Conservation (phyloP, 1,140 invertebrate genomes). For the Elysia chlorotica region DNA sequence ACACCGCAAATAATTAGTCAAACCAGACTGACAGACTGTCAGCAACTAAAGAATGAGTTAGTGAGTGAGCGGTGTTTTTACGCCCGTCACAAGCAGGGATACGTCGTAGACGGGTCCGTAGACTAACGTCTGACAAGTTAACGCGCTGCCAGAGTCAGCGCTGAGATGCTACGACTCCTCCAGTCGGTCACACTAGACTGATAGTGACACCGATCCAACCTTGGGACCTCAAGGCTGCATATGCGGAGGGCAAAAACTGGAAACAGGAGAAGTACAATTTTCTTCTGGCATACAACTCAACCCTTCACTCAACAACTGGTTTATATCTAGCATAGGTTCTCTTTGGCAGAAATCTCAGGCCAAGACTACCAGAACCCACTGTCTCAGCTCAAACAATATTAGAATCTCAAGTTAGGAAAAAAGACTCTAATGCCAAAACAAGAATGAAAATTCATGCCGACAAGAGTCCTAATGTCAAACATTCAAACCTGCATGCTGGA, state of each 20-base stretch:
- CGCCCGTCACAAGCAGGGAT: no score
- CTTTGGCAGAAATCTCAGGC: constrained; percentile 21
- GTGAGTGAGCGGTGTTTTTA: no score
- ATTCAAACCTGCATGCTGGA: constrained; percentile 8
- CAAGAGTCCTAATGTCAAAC: constrained; percentile 6
- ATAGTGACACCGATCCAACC: no score
- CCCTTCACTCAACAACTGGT: constrained; percentile 31
- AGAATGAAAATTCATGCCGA: constrained; percentile 18
- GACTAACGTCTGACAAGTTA: no score
- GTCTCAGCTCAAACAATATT: not conserved
- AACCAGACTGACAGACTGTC: no score
- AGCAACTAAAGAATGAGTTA: no score
- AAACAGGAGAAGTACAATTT: constrained; percentile 36
- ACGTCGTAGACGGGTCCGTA: no score
- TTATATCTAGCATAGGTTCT: constrained; percentile 25
- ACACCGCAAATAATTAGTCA: no score
- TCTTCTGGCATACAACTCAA: constrained; percentile 31
- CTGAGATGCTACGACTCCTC: no score
- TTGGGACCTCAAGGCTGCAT: constrained; percentile 27
- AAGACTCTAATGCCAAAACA: not conserved
- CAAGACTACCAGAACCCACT: not conserved
- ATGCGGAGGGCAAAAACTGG: constrained; percentile 28
- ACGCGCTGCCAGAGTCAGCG: no score
- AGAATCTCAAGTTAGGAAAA: not conserved
- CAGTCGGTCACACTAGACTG: no score